Conservation (phyloP, 2,113 vertebrate species). For the Otis tarda region DNA sequence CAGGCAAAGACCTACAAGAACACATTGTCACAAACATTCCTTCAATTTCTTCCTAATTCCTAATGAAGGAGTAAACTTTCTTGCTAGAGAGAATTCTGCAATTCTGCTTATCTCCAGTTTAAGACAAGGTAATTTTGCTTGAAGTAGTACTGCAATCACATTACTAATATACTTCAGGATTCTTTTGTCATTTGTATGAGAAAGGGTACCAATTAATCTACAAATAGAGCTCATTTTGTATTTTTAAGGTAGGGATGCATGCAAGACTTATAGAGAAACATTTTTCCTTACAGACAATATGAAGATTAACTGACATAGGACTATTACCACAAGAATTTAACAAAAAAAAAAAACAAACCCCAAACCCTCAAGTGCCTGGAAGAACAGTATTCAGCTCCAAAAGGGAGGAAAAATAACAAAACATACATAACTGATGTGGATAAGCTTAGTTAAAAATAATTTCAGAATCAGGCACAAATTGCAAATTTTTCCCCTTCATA, state of each 20-base stretch:
- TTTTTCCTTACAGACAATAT: neutral
- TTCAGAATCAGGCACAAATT: neutral
- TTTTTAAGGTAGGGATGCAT: neutral
- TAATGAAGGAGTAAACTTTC: neutral
- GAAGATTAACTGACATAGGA: neutral
- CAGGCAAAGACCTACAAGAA: neutral
- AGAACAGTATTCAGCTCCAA: neutral
- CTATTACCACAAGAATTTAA: neutral
- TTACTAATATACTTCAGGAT: slow-evolving; percentile 14
- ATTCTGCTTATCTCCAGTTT: slow-evolving; percentile 51
- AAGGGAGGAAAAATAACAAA: neutral
- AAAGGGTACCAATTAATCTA: slow-evolving; percentile 1
- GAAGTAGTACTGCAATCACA: slow-evolving; percentile 53
- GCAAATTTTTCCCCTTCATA: neutral
- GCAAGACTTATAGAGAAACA: neutral
- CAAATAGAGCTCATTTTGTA: neutral
- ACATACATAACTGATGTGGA: neutral
- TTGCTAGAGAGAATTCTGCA: neutral
- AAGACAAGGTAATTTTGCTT: slow-evolving; percentile 51
- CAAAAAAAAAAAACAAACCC: neutral
- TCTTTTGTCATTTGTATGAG: slow-evolving; percentile 50
- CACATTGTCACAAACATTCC: neutral
- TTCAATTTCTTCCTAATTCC: slow-evolving; percentile 41
- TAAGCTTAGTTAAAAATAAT: neutral
- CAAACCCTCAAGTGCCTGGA: neutral